Percentiles rank a stretch among this genome's conserved stretches.
Conservation (phyloP, 2,888 invertebrate genomes). For the Pseudoips prasinana region DNA sequence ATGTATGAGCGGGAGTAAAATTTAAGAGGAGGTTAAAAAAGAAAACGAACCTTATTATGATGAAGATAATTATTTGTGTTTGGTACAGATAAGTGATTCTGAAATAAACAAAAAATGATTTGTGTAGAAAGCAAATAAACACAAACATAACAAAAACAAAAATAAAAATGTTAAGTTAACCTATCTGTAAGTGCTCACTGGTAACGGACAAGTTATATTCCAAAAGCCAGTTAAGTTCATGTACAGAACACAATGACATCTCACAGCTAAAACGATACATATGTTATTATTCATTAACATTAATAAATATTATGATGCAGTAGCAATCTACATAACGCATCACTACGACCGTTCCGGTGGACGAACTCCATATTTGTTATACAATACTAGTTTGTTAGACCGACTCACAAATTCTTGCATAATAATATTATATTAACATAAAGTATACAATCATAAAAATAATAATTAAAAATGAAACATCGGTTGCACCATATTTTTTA, state of each 20-base stretch:
- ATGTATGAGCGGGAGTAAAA: conserved; percentile 53
- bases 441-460: no score
- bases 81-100: conserved; percentile 94
- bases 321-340: conserved; percentile 27
- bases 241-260: conserved; percentile 22
- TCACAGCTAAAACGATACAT: conserved; percentile 11
- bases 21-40: conserved; percentile 71
- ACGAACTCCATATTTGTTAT: conserved; percentile 33
- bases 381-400: conserved; percentile 32
- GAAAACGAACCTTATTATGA: conserved; percentile 88
- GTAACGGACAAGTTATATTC: conserved; percentile 15
- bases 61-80: conserved; percentile 92
- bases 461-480: no score
- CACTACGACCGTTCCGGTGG: conserved; percentile 26
- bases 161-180: conserved; percentile 55
- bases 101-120: conserved; percentile 86
- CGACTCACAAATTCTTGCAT: conserved; percentile 35
- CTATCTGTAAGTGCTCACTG: conserved; percentile 29
- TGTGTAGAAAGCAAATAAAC: conserved; percentile 82
- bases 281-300: conserved; percentile 14
- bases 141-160: conserved; percentile 70
- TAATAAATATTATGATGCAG: conserved; percentile 23
- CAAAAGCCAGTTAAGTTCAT: conserved; percentile 38
- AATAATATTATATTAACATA: conserved; percentile 17
- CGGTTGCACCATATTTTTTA: no score